Evolutionary conservation across 2,113 vertebrate genomes (phyloP), one percentile per base, ranked within the genome.

Genomic region (Pygathrix nemaeus): DNA sequence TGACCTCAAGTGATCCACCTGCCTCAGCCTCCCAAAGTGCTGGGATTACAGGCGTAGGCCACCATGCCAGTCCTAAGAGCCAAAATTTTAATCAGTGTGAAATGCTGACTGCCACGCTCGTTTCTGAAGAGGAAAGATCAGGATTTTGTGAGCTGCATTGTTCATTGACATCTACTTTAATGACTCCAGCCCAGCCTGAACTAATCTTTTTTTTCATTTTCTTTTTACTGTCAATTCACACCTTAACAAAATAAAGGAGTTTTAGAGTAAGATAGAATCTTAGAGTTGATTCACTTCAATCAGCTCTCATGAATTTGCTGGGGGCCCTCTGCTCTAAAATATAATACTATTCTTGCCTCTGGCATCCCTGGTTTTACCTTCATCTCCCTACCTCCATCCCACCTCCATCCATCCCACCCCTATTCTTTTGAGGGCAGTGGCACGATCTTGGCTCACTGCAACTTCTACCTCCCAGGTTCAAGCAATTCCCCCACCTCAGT

Each of bases 241-340:
- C 21, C 35, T 84, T 85, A 55, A 75, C 10, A 40, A 50, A 92
- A 78, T 20, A 82, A 88, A 40, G 10, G 52, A 76, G 5, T 75
- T 89, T 57, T 32, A 57, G 32, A 73, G 40, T 85, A 84, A 80
- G 59, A 64, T 70, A 92, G 79, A 88, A 38, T 38, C 59, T 94
- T 96, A 78, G 16, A 27, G 8, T 72, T 59, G 78, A 84, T 72
- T 94, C 55, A 45, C 40, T 57, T 73, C n/a, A 57, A 32, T 25
- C 17, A 57, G 55, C 35, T 66, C 55, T 94, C 38, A 40, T 30
- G 18, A 70, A 18, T 23, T 73, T 84, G 27, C 52, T 50, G 21
- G 55, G 14, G 17, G 1, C 4, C 68, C 25, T 59, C 35, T 50
- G 6, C 13, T 5, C 23, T 93, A 70, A 87, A 5, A 48, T 86